phyloP scores from a whole-genome alignment of 2,113 vertebrate genomes.

The Cheilinus undulatus region DNA sequence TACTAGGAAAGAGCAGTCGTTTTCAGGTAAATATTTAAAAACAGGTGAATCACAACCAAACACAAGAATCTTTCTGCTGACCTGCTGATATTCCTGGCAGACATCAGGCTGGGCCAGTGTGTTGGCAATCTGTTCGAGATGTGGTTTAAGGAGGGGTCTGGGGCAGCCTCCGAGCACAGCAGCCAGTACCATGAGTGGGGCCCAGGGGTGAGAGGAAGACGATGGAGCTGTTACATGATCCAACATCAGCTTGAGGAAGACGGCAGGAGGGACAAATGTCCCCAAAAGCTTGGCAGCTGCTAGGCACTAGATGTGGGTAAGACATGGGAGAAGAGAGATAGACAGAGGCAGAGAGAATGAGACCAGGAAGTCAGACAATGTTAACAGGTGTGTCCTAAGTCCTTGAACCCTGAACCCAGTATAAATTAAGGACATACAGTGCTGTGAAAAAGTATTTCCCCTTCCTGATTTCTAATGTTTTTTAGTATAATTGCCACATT shows the following conservation, averaged over 20 bases:
- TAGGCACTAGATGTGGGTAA: conserved; percentile 81
- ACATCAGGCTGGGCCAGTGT: conserved; percentile 81
- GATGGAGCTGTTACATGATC: conserved; percentile 79
- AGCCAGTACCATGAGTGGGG: conserved; percentile 87
- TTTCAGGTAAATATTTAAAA: conserved; percentile 46
- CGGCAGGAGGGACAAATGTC: conserved; percentile 88
- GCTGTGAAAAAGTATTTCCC: too few species aligned
- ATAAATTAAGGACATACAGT: conserved; percentile 20
- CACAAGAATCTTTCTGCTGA: conserved; percentile 71
- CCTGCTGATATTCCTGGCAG: conserved; percentile 89
- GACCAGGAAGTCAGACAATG: conserved; percentile 34
- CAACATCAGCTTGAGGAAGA: conserved; percentile 89
- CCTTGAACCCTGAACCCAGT: conserved; percentile 43
- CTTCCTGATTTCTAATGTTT: too few species aligned
- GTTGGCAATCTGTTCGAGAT: conserved; percentile 81
- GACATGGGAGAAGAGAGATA: conserved; percentile 19
- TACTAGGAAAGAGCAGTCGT: background rate
- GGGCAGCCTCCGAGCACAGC: conserved; percentile 87
- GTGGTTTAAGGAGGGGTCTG: conserved; percentile 81
- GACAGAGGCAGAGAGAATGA: conserved; percentile 14
- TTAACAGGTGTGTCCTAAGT: conserved; percentile 68
- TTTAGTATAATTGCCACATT: too few species aligned
- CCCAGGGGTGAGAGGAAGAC: conserved; percentile 81
- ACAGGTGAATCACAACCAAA: conserved; percentile 39
- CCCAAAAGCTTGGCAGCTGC: conserved; percentile 90